Evolutionary conservation across 1,140 invertebrate genomes (phyloP), one percentile per base, ranked within the genome.

Genomic region (Drosophila athabasca): DNA sequence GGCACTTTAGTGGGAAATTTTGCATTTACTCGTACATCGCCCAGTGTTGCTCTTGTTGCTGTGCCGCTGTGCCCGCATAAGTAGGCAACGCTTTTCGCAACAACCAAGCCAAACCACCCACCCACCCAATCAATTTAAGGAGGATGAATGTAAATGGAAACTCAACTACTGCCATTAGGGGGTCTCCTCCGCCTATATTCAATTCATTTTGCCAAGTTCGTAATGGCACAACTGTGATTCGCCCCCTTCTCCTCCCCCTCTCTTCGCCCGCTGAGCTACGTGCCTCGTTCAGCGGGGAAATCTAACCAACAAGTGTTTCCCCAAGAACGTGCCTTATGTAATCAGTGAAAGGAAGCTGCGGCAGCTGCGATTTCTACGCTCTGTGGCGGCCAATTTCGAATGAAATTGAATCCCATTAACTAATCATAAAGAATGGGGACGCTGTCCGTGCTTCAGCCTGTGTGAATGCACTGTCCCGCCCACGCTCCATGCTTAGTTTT

Each of bases 341-440:
- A 71, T 71, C 48, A 61, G 67, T 53, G 51, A 29, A 55, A 26
- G 59, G 60, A 73, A 45, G 49, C 72, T 57, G 62, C 26, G 68
- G 48, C 62, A 84, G 68, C 76, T 79, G 76, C 64, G 72, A 57
- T 73, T 64, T 45, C 69, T 53, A 73, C 64, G 64, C 43, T 69
- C 48, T 78, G 69, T 58, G 52, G 60, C 41, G 52, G 61, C 60
- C 66, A 67, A 81, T 65, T 80, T 70, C 52, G 57, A 85, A 81
- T 78, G 74, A 82, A 85, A 87, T 85, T 74, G 71, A 77, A 85
- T 72, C 68, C 77, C 78, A 85, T 85, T 85, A 85, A 82, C 78
- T 87, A 85, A 85, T 85, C 82, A 87, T 76, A 80, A 82, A 78
- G 69, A 53, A 65, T 15, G 29, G 22, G 49, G 4, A 26, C 4